A percentile compares a stretch with the other conserved stretches of the same genome.
Conservation (phyloP, 2,888 invertebrate genomes). For the Acronicta leporina region DNA sequence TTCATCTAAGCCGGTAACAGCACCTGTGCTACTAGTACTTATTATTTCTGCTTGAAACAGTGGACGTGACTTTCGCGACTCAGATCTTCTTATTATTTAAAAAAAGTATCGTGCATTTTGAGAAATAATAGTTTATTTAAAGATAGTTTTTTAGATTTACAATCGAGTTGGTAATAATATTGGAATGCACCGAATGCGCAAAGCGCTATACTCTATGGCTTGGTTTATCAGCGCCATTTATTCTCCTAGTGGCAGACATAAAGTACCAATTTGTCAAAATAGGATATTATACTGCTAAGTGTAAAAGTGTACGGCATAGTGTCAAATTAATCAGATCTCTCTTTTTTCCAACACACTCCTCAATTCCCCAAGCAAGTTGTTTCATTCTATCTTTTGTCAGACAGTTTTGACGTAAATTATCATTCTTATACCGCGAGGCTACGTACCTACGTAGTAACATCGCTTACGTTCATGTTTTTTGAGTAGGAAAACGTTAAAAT, state of each 20-base stretch:
- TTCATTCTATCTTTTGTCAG: conserved; percentile 63
- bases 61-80: too few species aligned
- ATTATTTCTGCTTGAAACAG: too few species aligned
- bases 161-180: too few species aligned
- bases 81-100: too few species aligned
- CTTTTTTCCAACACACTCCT: conserved; percentile 57
- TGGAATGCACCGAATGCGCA: too few species aligned
- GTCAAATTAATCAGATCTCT: conserved; percentile 63
- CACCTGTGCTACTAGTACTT: too few species aligned
- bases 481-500: conserved; percentile 66
- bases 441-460: conserved; percentile 80
- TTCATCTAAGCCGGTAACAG: too few species aligned
- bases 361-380: conserved; percentile 5
- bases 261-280: conserved; percentile 87
- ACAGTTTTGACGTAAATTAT: conserved; percentile 58
- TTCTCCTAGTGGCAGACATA: conserved; percentile 82
- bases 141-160: too few species aligned
- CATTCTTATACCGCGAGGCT: conserved; percentile 77
- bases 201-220: too few species aligned
- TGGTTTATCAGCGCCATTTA: too few species aligned
- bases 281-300: conserved; percentile 76
- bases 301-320: conserved; percentile 48
- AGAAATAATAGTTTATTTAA: too few species aligned
- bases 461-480: conserved; percentile 78
- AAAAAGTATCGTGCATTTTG: too few species aligned